phyloP scores from a whole-genome alignment of 2,888 invertebrate genomes.

The Dioctria rufipes region DNA sequence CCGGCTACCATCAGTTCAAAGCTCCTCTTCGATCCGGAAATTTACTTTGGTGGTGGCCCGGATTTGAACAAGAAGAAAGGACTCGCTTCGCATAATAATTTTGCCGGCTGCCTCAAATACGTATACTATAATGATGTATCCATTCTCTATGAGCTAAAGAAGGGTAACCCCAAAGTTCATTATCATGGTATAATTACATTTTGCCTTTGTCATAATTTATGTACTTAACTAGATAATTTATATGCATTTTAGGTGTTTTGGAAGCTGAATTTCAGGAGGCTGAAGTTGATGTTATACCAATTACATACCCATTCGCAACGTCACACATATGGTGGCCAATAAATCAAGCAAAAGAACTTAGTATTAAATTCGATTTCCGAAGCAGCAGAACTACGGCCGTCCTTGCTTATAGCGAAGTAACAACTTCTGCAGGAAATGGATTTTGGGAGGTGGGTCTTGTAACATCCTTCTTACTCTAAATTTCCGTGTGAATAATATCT shows the following conservation, averaged over 20 bases:
- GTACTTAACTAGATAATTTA: slow-evolving; percentile 40
- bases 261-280: slow-evolving; percentile 88
- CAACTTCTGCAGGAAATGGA: slow-evolving; percentile 80
- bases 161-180: slow-evolving; percentile 88
- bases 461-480: not conserved
- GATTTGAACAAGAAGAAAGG: slow-evolving; percentile 88
- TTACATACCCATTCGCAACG: slow-evolving; percentile 92
- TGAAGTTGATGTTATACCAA: slow-evolving; percentile 89
- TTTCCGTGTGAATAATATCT: not conserved
- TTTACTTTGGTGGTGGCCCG: slow-evolving; percentile 92
- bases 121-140: slow-evolving; percentile 95
- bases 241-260: slow-evolving; percentile 75
- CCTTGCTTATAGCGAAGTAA: slow-evolving; percentile 87
- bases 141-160: slow-evolving; percentile 89
- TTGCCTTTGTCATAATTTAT: slow-evolving; percentile 55
- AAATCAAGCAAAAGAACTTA: slow-evolving; percentile 80
- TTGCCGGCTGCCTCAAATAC: slow-evolving; percentile 91
- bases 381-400: slow-evolving; percentile 87
- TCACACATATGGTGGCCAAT: slow-evolving; percentile 93
- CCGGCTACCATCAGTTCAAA: slow-evolving; percentile 74
- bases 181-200: slow-evolving; percentile 74
- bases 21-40: slow-evolving; percentile 93
- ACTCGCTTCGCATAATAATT: slow-evolving; percentile 85
- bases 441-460: slow-evolving; percentile 85
- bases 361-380: slow-evolving; percentile 89